Conservation (phyloP, 2,113 vertebrate genomes). For the Lampris megalopsis region DNA sequence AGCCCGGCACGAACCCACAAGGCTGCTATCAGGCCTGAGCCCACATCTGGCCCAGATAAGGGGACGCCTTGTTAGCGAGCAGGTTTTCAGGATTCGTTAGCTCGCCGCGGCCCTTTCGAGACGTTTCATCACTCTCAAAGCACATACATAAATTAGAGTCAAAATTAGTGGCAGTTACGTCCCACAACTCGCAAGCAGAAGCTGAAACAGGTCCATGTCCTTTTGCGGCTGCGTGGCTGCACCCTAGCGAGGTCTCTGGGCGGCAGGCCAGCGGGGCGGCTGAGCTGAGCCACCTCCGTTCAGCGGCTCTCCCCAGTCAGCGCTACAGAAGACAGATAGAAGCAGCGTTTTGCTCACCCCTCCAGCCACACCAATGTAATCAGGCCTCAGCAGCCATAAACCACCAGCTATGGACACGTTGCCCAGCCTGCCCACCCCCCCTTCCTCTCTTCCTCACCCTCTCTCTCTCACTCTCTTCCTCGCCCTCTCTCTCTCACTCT, state of each 20-base stretch:
- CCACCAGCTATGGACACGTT: conserved; percentile 69
- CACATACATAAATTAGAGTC: conserved; percentile 37
- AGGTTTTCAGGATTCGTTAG: no score
- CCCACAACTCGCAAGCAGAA: conserved; percentile 37
- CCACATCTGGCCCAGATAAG: no score
- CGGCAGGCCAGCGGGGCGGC: conserved; percentile 69
- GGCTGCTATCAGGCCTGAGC: no score
- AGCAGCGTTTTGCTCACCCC: conserved; percentile 70
- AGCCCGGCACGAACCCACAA: no score
- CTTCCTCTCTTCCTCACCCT: no score
- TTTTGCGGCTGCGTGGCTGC: conserved; percentile 61
- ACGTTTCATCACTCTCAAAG: not conserved
- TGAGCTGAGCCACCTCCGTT: conserved; percentile 72
- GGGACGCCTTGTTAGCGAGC: no score
- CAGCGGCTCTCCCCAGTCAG: conserved; percentile 71
- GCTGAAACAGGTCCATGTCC: conserved; percentile 54
- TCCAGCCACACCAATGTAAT: conserved; percentile 75
- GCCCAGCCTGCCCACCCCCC: conserved; percentile 34
- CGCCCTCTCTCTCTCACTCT: no score
- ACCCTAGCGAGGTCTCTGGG: conserved; percentile 70
- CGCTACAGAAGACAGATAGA: conserved; percentile 76
- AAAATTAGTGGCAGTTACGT: conserved; percentile 33
- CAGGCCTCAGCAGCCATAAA: conserved; percentile 78
- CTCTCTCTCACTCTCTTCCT: no score
- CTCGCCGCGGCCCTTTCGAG: no score